Base-by-base conservation (phyloP, 92 coral and sea anemone genomes). In the Porites rus region DNA sequence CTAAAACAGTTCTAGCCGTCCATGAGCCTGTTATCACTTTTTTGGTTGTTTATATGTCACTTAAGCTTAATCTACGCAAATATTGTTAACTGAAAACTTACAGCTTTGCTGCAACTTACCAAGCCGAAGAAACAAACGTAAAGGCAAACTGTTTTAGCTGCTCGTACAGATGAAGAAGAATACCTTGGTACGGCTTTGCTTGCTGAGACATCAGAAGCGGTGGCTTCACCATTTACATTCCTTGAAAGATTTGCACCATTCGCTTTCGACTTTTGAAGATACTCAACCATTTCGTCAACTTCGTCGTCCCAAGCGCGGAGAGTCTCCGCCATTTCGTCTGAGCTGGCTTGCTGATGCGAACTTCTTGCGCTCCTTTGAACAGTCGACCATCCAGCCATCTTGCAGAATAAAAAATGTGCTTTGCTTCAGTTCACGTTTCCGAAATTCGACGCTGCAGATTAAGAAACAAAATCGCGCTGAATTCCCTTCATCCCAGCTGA, bases 251-350 rank as follows among this genome's bases (percentile, higher is more conserved):
- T 79, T 31, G 78, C 78, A 6, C 88, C 79, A 28, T 50, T 38
- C 14, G 28, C 59, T 69, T 68, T 85, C 28, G 98, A 74, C 24
- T 56, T 80, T 74, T 90, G 95, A 46, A 92, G 91, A 79, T 90
- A 95, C 53, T 97, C 99, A 6, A 95, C 95, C 51, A 97, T 82
- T 63, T 97, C 99, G 76, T 93, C 98, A 56, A 93, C 98, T 74
- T 92, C 94, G 51, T 95, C 99, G 61, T 95, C 97, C 94, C 98
- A 96, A 43, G 90, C 88, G 14, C 98, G 96, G 31, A 95, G 92
- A 51, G 93, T 92, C 79, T 97, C 99, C 8, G 96, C 94, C 91
- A 97, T 74, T 14, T 91, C 98, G 74, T 96, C 96, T 38, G 93
- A 80, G 74, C 82, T 92, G 6, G 85, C 74, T 71, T 88, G 92